Conservation (phyloP, 92 coral and sea anemone species). For the Porites cylindrica region DNA sequence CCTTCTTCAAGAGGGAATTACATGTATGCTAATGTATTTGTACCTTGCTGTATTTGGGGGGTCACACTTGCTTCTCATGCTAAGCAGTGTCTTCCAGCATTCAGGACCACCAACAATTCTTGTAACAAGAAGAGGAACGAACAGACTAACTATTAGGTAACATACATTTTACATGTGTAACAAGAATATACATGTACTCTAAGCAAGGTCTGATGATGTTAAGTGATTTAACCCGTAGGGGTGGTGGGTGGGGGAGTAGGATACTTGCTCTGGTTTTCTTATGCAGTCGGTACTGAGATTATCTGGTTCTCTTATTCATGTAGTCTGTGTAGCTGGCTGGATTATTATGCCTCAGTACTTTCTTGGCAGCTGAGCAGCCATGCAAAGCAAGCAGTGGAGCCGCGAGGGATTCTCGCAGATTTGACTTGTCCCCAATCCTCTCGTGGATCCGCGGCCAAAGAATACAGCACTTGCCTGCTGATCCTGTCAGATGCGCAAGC, state of each 20-base stretch:
- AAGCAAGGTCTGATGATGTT: background rate
- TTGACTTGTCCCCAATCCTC: too few species aligned
- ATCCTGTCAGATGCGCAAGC: too few species aligned
- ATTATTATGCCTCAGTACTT: background rate
- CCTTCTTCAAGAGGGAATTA: too few species aligned
- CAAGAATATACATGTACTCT: background rate
- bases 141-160: too few species aligned
- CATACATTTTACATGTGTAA: background rate
- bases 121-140: background rate
- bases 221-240: background rate
- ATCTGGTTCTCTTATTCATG: background rate
- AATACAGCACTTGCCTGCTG: too few species aligned
- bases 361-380: too few species aligned
- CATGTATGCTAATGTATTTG: background rate
- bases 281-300: too few species aligned
- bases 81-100: slow-evolving; percentile 59
- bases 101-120: slow-evolving; percentile 87
- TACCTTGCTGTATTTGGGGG: slow-evolving; percentile 72
- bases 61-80: slow-evolving; percentile 63
- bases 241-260: too few species aligned
- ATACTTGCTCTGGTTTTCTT: too few species aligned
- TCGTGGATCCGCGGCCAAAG: too few species aligned
- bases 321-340: background rate
- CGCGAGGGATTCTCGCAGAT: too few species aligned
- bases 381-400: too few species aligned